Conservation (phyloP, 2,888 invertebrate genomes). For the Dryadula phaetusa region DNA sequence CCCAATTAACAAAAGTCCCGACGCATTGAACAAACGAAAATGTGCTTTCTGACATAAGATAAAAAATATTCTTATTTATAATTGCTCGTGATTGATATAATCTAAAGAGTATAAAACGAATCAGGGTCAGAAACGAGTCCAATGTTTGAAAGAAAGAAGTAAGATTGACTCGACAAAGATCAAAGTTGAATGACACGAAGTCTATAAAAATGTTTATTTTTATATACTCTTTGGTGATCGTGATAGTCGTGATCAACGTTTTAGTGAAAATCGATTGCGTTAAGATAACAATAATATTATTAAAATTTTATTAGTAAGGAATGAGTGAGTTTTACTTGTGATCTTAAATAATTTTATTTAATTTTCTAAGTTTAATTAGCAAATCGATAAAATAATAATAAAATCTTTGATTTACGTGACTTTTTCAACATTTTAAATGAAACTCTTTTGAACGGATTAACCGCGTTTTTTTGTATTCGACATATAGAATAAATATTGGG, state of each 20-base stretch:
- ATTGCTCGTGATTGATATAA: constrained; percentile 51
- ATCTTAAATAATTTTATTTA: not conserved
- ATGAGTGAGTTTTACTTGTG: not conserved
- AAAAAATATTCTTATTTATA: constrained; percentile 54
- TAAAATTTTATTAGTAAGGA: not conserved
- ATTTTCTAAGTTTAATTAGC: not conserved
- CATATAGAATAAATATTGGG: no score
- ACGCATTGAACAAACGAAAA: constrained; percentile 57
- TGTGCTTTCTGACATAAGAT: constrained; percentile 63
- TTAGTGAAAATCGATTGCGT: constrained; percentile 52
- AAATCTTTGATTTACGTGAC: no score
- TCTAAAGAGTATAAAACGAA: constrained; percentile 59
- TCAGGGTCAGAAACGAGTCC: constrained; percentile 62
- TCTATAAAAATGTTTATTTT: constrained; percentile 58
- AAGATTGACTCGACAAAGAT: constrained; percentile 72
- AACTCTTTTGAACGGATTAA: no score
- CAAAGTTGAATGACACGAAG: constrained; percentile 79
- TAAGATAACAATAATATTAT: not conserved
- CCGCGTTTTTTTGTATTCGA: no score
- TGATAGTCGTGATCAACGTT: constrained; percentile 68
- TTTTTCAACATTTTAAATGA: no score
- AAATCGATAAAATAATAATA: no score
- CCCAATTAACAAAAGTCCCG: constrained; percentile 80
- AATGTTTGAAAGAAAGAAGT: constrained; percentile 76
- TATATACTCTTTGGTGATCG: constrained; percentile 61